Conservation (phyloP, 1,140 invertebrate genomes). For the Nasonia vitripennis region DNA sequence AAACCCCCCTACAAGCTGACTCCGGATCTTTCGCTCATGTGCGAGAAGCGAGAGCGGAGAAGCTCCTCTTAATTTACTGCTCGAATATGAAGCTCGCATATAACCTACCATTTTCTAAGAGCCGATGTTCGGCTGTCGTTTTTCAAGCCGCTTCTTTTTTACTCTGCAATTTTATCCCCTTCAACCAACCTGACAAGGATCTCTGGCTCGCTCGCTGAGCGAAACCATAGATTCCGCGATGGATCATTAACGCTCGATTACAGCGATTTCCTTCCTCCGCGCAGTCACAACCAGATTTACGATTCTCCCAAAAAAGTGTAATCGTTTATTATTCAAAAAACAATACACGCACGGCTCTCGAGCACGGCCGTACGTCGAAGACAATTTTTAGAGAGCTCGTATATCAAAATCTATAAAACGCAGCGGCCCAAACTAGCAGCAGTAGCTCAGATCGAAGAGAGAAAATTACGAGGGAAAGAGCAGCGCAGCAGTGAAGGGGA, state of each 20-base stretch:
- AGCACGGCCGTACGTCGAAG: not conserved
- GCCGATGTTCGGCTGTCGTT: slow-evolving; percentile 21
- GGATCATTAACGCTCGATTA: not conserved
- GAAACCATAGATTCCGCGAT: not conserved
- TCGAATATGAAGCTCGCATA: slow-evolving; percentile 44
- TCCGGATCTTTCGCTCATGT: slow-evolving; percentile 45
- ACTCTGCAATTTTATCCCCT: slow-evolving; percentile 11
- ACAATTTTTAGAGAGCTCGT: not conserved
- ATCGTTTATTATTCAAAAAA: not conserved
- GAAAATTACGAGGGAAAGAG: not conserved
- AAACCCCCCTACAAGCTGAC: slow-evolving; percentile 29
- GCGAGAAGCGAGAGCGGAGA: slow-evolving; percentile 54
- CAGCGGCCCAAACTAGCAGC: not conserved
- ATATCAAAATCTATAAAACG: slow-evolving; percentile 30
- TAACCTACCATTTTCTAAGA: slow-evolving; percentile 51
- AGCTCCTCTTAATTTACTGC: slow-evolving; percentile 59
- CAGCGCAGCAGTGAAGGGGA: not conserved
- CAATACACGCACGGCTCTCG: not conserved
- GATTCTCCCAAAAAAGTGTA: not conserved
- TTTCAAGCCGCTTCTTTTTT: slow-evolving; percentile 43
- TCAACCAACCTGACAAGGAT: not conserved
- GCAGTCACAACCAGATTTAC: slow-evolving; percentile 16
- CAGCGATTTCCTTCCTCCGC: not conserved
- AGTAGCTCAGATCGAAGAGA: not conserved
- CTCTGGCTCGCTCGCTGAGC: not conserved